These are phyloP conservation scores for Nanorana parkeri DNA, from an alignment of 2,113 vertebrate genomes.

Conservation along the genomic window DNA sequence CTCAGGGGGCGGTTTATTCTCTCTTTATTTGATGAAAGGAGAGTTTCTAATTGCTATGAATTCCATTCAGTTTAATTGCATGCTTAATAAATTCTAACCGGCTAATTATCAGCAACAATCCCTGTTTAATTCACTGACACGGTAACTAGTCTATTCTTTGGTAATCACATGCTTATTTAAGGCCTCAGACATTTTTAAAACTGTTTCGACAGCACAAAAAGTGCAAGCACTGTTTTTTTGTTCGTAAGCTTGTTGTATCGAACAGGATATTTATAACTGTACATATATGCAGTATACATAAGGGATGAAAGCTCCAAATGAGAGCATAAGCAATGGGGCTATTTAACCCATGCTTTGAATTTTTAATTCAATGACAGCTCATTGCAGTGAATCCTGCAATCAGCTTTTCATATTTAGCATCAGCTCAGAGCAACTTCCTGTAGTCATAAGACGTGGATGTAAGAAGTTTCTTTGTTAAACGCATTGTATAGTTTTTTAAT, in stretches of 20 bases:
- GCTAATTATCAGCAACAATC: constrained; percentile 88
- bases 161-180: constrained; percentile 88
- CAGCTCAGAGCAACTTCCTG: too few species aligned
- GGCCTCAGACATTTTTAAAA: constrained; percentile 63
- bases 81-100: constrained; percentile 88
- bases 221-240: constrained; percentile 49
- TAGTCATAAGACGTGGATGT: too few species aligned
- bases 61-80: constrained; percentile 85
- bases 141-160: constrained; percentile 85
- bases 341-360: neutral
- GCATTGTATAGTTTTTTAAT: too few species aligned
- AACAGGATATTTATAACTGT: constrained; percentile 43
- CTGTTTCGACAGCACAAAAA: constrained; percentile 58
- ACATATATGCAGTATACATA: constrained; percentile 5
- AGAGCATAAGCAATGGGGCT: neutral
- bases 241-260: constrained; percentile 24
- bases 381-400: neutral
- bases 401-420: too few species aligned
- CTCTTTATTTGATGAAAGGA: constrained; percentile 58
- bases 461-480: too few species aligned
- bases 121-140: constrained; percentile 82
- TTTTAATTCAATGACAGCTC: neutral
- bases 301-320: neutral
- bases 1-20: constrained; percentile 48
- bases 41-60: constrained; percentile 79